Percentiles rank a stretch among this genome's conserved stretches.
Conservation (phyloP, 2,113 vertebrate genomes). For the Chlorodrepanis virens region DNA sequence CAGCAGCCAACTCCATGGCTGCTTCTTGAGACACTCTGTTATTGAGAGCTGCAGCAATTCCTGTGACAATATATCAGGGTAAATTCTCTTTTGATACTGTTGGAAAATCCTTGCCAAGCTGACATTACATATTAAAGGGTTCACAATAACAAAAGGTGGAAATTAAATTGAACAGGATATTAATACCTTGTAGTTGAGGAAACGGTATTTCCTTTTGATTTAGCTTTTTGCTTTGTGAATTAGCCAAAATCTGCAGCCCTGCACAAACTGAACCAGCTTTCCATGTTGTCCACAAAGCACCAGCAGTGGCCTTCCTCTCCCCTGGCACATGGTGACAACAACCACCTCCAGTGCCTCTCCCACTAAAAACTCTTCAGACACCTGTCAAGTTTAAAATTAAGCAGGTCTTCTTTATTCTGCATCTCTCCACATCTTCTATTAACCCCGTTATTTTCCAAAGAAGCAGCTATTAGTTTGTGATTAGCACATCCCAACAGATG, state of each 20-base stretch:
- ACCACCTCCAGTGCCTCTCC: background rate
- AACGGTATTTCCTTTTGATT: conserved; percentile 69
- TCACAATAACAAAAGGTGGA: conserved; percentile 57
- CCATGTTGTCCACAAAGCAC: background rate
- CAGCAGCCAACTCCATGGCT: conserved; percentile 28
- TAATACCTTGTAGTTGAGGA: conserved; percentile 73
- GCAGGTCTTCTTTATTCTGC: background rate
- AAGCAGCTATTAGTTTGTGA: background rate
- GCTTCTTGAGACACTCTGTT: background rate
- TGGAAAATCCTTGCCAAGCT: conserved; percentile 68
- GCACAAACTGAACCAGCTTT: background rate
- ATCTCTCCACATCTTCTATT: background rate
- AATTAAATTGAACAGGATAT: conserved; percentile 78
- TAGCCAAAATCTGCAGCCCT: conserved; percentile 47
- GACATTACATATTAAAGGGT: conserved; percentile 59
- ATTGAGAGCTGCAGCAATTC: conserved; percentile 42
- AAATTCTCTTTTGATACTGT: conserved; percentile 64
- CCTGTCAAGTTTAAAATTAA: background rate
- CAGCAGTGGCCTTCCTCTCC: background rate
- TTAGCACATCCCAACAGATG: background rate
- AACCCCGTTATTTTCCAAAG: background rate
- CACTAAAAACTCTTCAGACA: background rate
- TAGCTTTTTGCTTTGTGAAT: conserved; percentile 42
- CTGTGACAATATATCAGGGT: conserved; percentile 49
- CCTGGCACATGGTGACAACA: fast-evolving